Evolutionary conservation across 1,140 invertebrate genomes (phyloP).

Genomic region (Caerostris extrusa): DNA sequence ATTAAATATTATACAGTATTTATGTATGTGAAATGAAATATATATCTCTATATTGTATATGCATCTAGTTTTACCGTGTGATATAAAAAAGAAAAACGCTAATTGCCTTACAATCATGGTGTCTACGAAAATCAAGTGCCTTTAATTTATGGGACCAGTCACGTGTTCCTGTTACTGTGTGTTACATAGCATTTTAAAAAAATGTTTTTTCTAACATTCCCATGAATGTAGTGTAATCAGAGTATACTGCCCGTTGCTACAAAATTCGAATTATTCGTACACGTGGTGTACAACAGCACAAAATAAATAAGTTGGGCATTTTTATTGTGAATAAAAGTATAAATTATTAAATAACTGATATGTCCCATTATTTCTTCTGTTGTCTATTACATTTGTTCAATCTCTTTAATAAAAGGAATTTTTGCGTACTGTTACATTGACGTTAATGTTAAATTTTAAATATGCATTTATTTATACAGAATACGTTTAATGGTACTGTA

Average conservation of each 20-base stretch:
- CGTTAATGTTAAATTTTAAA: too few relatives aligned
- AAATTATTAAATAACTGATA: conserved; percentile 66
- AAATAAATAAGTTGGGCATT: conserved; percentile 61
- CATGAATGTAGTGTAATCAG: conserved; percentile 60
- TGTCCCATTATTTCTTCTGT: background rate
- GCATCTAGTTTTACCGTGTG: conserved; percentile 16
- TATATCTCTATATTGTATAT: conserved; percentile 28
- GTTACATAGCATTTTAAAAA: conserved; percentile 74
- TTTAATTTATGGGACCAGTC: conserved; percentile 66
- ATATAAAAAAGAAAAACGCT: conserved; percentile 17
- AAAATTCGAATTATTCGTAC: conserved; percentile 63
- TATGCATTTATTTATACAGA: too few relatives aligned
- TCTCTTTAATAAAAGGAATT: too few relatives aligned
- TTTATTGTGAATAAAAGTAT: conserved; percentile 75
- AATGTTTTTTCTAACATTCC: conserved; percentile 72
- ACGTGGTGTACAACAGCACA: conserved; percentile 64
- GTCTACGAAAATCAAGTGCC: conserved; percentile 69
- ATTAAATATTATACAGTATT: conserved; percentile 26
- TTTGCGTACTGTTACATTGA: too few relatives aligned
- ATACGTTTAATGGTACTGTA: too few relatives aligned
- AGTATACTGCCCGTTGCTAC: conserved; percentile 63
- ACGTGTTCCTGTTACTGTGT: conserved; percentile 27
- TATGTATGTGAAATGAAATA: conserved; percentile 34
- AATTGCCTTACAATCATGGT: conserved; percentile 47
- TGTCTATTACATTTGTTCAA: too few relatives aligned